These are phyloP conservation scores for Hypotaenidia philippensis DNA, from an alignment of 2,797 vertebrate genomes.

Conservation along the genomic window DNA sequence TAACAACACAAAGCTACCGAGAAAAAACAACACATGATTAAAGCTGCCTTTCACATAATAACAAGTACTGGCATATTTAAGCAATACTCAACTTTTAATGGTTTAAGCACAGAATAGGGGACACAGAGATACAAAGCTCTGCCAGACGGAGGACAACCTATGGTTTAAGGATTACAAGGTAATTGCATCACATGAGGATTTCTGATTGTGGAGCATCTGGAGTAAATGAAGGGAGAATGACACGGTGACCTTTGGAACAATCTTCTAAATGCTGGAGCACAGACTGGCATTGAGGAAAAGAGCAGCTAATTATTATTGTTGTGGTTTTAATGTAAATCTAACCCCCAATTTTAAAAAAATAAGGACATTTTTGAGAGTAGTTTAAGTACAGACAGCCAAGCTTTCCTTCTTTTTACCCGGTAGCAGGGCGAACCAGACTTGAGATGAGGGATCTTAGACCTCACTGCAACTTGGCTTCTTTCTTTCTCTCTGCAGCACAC, in stretches of 20 bases:
- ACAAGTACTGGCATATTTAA: neutral
- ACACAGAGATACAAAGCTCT: neutral
- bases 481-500: neutral
- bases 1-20: neutral
- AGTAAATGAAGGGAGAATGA: neutral
- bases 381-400: neutral
- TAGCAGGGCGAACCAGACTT: neutral
- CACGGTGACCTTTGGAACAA: conserved; percentile 23
- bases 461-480: neutral
- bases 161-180: conserved; percentile 30
- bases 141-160: neutral
- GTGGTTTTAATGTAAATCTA: neutral
- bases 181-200: conserved; percentile 10
- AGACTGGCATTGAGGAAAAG: neutral
- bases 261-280: neutral
- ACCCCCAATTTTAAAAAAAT: neutral
- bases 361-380: neutral
- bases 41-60: neutral
- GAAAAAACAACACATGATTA: neutral
- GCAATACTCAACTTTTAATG: neutral
- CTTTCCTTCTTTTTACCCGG: neutral
- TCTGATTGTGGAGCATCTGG: conserved; percentile 12
- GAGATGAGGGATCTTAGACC: neutral
- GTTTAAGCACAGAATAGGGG: neutral
- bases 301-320: neutral